phyloP scores from a whole-genome alignment of 1,140 invertebrate species.

The Elymnias hypermnestra region DNA sequence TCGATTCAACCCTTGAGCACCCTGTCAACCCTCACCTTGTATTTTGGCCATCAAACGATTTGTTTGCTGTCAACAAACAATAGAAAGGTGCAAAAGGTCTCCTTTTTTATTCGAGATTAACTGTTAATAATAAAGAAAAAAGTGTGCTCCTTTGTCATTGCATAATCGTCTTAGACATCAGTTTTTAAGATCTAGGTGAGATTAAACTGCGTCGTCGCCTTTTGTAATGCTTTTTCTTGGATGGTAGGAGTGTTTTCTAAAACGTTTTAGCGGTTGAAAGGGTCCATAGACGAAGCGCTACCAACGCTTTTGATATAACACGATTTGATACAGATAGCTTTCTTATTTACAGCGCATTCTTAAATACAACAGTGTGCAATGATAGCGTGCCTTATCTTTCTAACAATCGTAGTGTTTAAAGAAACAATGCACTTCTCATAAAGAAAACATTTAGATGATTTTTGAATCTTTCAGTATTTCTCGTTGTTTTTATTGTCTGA shows the following conservation, averaged over 20 bases:
- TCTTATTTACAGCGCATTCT: conserved; percentile 19
- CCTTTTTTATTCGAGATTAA: conserved; percentile 53
- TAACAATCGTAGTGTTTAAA: background rate
- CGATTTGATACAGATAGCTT: conserved; percentile 46
- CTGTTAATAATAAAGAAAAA: conserved; percentile 57
- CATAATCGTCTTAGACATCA: conserved; percentile 63
- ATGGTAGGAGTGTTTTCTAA: conserved; percentile 44
- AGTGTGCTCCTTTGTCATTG: conserved; percentile 53
- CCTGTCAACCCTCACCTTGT: conserved; percentile 42
- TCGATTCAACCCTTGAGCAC: conserved; percentile 61
- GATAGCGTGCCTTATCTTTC: conserved; percentile 7
- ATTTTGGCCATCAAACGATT: conserved; percentile 67
- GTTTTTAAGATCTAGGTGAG: conserved; percentile 45
- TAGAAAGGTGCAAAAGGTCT: conserved; percentile 56
- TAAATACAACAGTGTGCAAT: conserved; percentile 4
- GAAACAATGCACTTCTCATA: background rate
- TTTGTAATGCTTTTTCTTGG: conserved; percentile 45
- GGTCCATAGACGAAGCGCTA: conserved; percentile 41
- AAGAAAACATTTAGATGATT: background rate
- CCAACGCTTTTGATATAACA: conserved; percentile 34
- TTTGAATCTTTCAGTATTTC: background rate
- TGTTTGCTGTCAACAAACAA: conserved; percentile 73
- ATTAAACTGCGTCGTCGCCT: conserved; percentile 32
- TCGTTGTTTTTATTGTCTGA: too few relatives aligned
- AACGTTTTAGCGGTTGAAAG: conserved; percentile 57